These are phyloP conservation scores for Ochlodes sylvanus DNA, from an alignment of 2,888 invertebrate genomes.

Conservation along the genomic window DNA sequence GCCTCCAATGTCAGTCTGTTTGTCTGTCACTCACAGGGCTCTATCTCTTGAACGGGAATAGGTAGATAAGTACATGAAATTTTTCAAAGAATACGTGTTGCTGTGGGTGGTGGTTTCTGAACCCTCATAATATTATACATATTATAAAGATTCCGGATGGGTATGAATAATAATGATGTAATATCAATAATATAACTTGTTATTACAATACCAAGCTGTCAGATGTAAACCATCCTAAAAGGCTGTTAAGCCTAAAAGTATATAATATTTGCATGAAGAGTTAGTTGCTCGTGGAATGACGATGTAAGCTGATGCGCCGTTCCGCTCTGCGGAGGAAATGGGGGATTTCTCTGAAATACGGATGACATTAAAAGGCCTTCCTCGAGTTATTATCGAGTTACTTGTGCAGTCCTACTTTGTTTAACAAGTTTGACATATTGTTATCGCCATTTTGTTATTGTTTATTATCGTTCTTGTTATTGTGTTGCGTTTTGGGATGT, in stretches of 20 bases:
- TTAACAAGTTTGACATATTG: not conserved
- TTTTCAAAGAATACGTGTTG: no score
- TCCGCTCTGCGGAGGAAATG: slow-evolving; percentile 26
- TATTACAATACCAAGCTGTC: not conserved
- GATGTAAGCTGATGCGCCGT: slow-evolving; percentile 31
- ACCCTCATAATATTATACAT: no score
- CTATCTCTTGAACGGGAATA: no score
- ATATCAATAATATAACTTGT: no score
- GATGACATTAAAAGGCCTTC: slow-evolving; percentile 24
- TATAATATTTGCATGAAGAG: slow-evolving; percentile 43
- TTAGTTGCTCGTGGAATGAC: slow-evolving; percentile 32
- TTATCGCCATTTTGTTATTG: not conserved
- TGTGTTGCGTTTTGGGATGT: no score
- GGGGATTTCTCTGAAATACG: slow-evolving; percentile 29
- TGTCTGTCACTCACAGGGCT: no score
- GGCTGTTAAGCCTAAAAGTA: slow-evolving; percentile 43
- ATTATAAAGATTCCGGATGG: no score
- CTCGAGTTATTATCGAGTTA: slow-evolving; percentile 19
- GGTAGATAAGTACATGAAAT: no score
- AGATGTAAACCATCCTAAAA: slow-evolving; percentile 15
- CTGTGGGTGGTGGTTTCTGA: no score
- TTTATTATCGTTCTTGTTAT: no score
- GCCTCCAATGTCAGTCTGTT: no score
- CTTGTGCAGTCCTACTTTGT: not conserved
- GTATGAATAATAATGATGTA: no score